A percentile compares a stretch with the other conserved stretches of the same genome.
Conservation (phyloP, 2,888 invertebrate genomes). For the Rhimphoctona megacephalus region DNA sequence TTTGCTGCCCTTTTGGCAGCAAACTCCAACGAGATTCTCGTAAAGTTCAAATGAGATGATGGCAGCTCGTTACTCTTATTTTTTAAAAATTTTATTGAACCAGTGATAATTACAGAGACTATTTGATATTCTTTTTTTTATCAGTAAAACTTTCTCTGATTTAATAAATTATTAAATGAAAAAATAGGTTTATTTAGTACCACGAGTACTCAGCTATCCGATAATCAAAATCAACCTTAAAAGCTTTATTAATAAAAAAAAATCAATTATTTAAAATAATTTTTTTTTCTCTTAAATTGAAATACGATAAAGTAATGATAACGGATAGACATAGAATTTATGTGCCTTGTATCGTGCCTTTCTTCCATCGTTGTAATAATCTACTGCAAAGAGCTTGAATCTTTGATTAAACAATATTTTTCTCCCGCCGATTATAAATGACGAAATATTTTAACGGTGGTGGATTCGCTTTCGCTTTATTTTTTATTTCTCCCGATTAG, state of each 20-base stretch:
- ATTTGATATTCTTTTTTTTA: slow-evolving; percentile 1
- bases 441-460: slow-evolving; percentile 15
- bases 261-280: slow-evolving; percentile 1
- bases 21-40: background rate
- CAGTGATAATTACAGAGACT: slow-evolving; percentile 8
- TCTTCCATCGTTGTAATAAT: slow-evolving; percentile 10
- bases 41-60: background rate
- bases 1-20: background rate
- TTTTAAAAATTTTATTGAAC: background rate
- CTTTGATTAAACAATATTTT: slow-evolving; percentile 12
- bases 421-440: background rate
- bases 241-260: background rate
- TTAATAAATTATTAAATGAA: background rate
- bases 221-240: slow-evolving; percentile 18
- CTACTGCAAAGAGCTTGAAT: slow-evolving; percentile 20
- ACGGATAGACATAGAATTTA: background rate
- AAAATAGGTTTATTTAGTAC: slow-evolving; percentile 5
- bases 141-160: background rate
- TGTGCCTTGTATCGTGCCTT: slow-evolving; percentile 33
- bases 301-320: background rate
- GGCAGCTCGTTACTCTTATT: slow-evolving; percentile 7
- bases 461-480: slow-evolving; percentile 19
- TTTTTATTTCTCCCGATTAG: background rate
- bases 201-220: slow-evolving; percentile 27
- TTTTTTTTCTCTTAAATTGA: background rate